Conservation (phyloP, 2,888 invertebrate species). For the Onchidella celtica region DNA sequence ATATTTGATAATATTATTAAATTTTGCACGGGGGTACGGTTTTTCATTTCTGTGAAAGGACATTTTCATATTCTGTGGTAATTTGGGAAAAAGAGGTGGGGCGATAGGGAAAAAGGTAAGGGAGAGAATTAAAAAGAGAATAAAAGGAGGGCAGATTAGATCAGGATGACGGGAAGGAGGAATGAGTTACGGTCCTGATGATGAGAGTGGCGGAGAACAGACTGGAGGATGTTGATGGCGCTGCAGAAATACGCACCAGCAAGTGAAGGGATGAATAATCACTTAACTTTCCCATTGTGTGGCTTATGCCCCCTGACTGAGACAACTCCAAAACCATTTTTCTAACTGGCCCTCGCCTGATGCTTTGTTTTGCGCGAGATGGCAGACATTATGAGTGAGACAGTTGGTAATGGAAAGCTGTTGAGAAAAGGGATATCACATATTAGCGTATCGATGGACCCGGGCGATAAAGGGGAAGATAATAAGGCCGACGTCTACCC, state of each 20-base stretch:
- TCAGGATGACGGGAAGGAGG: no score
- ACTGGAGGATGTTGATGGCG: no score
- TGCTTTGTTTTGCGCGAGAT: constrained; percentile 10
- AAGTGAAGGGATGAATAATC: not conserved
- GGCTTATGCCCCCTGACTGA: not conserved
- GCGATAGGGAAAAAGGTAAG: no score
- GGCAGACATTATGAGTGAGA: not conserved
- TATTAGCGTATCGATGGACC: constrained; percentile 10
- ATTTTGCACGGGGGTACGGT: no score
- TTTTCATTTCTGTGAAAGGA: no score
- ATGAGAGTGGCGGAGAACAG: no score
- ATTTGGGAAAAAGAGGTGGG: no score
- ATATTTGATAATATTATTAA: no score
- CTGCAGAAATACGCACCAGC: not conserved
- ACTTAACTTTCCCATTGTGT: constrained; percentile 10
- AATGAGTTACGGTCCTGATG: no score
- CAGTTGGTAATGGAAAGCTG: constrained; percentile 22
- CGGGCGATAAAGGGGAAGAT: constrained; percentile 10
- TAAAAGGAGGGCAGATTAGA: no score
- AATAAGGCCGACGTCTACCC: constrained; percentile 27
- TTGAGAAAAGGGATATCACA: constrained; percentile 1
- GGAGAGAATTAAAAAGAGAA: no score
- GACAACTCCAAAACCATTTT: not conserved
- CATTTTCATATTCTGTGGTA: no score
- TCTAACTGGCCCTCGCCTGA: not conserved